Base-by-base conservation (phyloP, 2,113 vertebrate genomes). In the Melanerpes aurifrons region DNA sequence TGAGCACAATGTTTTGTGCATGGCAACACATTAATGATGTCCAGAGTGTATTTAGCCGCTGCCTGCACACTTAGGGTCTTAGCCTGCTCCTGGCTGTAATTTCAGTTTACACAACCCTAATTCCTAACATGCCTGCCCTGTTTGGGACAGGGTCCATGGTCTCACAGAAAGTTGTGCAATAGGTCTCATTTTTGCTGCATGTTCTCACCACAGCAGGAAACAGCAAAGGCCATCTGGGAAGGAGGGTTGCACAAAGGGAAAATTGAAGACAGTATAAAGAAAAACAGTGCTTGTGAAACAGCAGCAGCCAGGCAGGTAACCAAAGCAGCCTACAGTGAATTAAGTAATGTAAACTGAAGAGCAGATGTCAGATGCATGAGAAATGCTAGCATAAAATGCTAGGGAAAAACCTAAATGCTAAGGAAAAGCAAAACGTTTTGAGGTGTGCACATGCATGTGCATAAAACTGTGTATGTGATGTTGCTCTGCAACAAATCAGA, bases 121-220 rank as follows among this genome's bases (percentile, higher is more conserved):
- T 19, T 29, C 47, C 75, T 62, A 43, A 64, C 4, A 17, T 0
- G 21, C 47, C 37, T 80, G 61, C 47, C 53, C 28, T 58, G 37
- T 79, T 48, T 82, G 57, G 71, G 47, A 87, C 47, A 85, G 79
- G 73, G 35, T 35, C 63, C 35, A 29, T 3, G 28, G 53, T 74
- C 64, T 92, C 78, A 91, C 24, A 71, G 50, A 59, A 53, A 29
- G 62, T 71, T 95, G 43, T 80, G 53, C 84, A 92, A 74, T 25
- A 91, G 25, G 61, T 67, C 57, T 89, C 66, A 77, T 64, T 94
- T 92, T 89, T 93, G 74, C 87, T 92, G 71, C 40, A 26, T 89
- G 74, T 74, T 93, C 82, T 89, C 64, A 93, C 48, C 64, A 58
- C 69, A 91, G 87, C 75, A 93, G 72, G 72, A 89, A 91, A 48